These are phyloP conservation scores for Halocaridina rubra DNA, from an alignment of 2,888 invertebrate species.

Conservation along the genomic window DNA sequence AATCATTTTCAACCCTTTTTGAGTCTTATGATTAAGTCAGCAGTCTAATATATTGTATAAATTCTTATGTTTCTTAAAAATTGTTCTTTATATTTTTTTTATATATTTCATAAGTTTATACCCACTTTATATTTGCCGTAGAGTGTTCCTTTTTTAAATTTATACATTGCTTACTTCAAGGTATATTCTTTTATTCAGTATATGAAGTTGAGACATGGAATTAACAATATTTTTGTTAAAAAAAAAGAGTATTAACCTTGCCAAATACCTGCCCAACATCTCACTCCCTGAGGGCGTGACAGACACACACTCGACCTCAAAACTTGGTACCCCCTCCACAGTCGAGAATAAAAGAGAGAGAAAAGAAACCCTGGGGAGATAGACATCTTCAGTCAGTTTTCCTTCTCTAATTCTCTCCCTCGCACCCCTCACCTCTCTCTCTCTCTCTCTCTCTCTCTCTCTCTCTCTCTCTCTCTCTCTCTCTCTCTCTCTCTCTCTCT, in stretches of 20 bases:
- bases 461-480: not conserved
- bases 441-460: not conserved
- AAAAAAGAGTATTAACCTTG: too few species aligned
- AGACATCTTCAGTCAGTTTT: not conserved
- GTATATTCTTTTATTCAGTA: too few species aligned
- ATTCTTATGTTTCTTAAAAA: too few species aligned
- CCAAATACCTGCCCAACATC: not conserved
- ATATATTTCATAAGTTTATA: not conserved
- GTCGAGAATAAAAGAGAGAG: not conserved
- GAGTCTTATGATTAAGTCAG: too few species aligned
- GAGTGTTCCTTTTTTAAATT: too few species aligned
- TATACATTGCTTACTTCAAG: too few species aligned
- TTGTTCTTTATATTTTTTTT: not conserved
- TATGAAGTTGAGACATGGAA: too few species aligned
- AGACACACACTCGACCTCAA: not conserved
- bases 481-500: not conserved
- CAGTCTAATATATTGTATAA: too few species aligned
- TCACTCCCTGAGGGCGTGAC: constrained; percentile 16
- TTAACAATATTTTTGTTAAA: too few species aligned
- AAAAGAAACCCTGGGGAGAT: not conserved
- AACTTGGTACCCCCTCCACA: not conserved
- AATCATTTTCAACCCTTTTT: too few species aligned
- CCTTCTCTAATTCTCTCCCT: not conserved
- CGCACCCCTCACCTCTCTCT: too few species aligned
- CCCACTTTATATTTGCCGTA: not conserved